Conservation (phyloP, 2,797 vertebrate genomes). For the Sciaenops ocellatus region DNA sequence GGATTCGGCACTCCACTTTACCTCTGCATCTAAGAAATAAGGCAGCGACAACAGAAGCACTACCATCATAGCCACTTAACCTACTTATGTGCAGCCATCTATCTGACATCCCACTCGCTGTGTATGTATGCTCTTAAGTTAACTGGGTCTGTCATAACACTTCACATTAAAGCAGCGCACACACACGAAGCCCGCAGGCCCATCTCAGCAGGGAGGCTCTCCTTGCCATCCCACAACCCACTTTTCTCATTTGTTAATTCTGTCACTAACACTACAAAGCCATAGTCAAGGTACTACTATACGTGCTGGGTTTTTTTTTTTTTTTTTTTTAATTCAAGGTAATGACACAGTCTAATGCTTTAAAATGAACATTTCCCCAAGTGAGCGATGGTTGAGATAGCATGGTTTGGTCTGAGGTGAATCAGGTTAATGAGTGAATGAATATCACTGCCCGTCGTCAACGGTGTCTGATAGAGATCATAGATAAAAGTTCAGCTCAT, state of each 20-base stretch:
- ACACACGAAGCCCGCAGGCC: constrained; percentile 44
- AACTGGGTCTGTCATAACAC: constrained; percentile 68
- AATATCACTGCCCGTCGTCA: neutral
- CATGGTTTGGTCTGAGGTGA: neutral
- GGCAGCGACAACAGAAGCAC: constrained; percentile 33
- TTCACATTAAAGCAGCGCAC: constrained; percentile 58
- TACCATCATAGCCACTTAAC: constrained; percentile 52
- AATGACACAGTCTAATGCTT: neutral
- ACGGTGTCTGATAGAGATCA: neutral
- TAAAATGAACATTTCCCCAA: neutral
- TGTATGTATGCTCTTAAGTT: constrained; percentile 58
- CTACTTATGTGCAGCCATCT: constrained; percentile 48
- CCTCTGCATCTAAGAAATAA: constrained; percentile 22
- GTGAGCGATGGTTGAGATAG: neutral
- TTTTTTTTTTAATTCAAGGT: neutral
- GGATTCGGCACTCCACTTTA: neutral
- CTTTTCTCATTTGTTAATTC: constrained; percentile 64
- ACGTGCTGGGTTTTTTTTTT: neutral
- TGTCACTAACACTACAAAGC: constrained; percentile 49
- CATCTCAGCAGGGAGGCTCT: constrained; percentile 57
- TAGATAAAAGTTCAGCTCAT: neutral
- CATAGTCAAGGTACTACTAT: neutral
- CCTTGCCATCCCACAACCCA: constrained; percentile 45
- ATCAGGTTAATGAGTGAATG: neutral
- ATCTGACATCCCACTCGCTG: constrained; percentile 49